Conservation (phyloP, 2,888 invertebrate species). For the Dimorphilus gyrociliatus region DNA sequence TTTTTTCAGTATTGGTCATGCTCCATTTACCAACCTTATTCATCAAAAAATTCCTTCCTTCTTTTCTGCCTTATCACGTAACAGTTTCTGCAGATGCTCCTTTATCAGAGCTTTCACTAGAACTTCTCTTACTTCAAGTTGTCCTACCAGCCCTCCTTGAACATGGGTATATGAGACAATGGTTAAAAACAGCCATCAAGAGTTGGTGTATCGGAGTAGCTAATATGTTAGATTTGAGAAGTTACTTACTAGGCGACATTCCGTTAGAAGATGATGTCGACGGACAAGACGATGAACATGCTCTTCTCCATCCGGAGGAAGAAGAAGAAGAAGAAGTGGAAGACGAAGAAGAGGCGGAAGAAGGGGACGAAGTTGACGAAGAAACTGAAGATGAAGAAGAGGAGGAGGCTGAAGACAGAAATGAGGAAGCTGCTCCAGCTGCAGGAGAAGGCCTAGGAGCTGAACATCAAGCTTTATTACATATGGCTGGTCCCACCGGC, state of each 20-base stretch:
- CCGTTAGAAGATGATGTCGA: slow-evolving; percentile 10
- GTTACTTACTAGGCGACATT: slow-evolving; percentile 68
- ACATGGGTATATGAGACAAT: slow-evolving; percentile 82
- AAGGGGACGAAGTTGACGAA: slow-evolving; percentile 1
- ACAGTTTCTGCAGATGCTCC: slow-evolving; percentile 43
- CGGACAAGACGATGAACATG: background rate
- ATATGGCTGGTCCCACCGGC: slow-evolving; percentile 57
- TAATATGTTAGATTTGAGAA: slow-evolving; percentile 66
- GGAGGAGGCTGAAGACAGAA: slow-evolving; percentile 1
- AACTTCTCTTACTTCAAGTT: slow-evolving; percentile 64
- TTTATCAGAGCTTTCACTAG: slow-evolving; percentile 82
- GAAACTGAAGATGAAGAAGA: background rate
- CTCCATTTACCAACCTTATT: slow-evolving; percentile 83
- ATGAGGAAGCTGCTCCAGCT: slow-evolving; percentile 8
- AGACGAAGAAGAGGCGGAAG: slow-evolving; percentile 2
- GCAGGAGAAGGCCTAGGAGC: slow-evolving; percentile 47
- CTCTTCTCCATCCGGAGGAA: background rate
- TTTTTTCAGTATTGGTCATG: slow-evolving; percentile 63
- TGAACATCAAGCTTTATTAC: slow-evolving; percentile 71
- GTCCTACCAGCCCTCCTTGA: slow-evolving; percentile 87
- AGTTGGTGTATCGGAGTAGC: slow-evolving; percentile 42
- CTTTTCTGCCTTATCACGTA: slow-evolving; percentile 76
- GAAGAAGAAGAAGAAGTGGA: slow-evolving; percentile 1
- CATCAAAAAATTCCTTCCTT: slow-evolving; percentile 59
- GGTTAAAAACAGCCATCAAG: slow-evolving; percentile 71